Percentiles rank a stretch among this genome's conserved stretches.
phyloP scores from a whole-genome alignment of 2,797 vertebrate genomes.

The Megalops cyprinoides region DNA sequence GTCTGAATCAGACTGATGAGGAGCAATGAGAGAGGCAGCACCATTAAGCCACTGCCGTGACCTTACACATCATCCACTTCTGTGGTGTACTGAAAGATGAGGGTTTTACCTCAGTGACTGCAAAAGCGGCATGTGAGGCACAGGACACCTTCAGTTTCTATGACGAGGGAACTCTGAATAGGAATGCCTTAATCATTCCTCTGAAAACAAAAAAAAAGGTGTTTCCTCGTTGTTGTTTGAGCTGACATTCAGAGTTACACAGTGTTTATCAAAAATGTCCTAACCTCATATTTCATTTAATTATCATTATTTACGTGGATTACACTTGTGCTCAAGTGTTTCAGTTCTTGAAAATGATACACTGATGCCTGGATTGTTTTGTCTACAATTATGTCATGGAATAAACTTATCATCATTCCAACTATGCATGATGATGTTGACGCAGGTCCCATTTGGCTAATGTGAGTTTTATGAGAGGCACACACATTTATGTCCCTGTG shows the following conservation, averaged over 20 bases:
- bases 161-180: neutral
- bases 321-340: too few species aligned
- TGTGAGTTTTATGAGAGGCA: neutral
- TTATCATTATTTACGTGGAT: too few species aligned
- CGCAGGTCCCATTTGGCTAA: neutral
- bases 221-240: too few species aligned
- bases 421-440: neutral
- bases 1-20: neutral
- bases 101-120: neutral
- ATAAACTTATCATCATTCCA: neutral
- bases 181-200: neutral
- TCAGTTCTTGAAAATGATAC: neutral
- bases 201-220: too few species aligned
- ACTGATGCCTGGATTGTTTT: neutral
- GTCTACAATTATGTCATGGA: neutral
- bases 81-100: neutral
- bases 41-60: neutral
- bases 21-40: neutral
- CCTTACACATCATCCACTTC: neutral
- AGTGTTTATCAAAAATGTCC: too few species aligned
- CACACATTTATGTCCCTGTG: neutral
- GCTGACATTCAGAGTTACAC: too few species aligned
- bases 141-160: neutral
- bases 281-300: too few species aligned
- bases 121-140: too few species aligned